Evolutionary conservation across 2,888 invertebrate species (phyloP), one percentile per base, ranked within the genome.

Genomic region (Epinotia nisella): DNA sequence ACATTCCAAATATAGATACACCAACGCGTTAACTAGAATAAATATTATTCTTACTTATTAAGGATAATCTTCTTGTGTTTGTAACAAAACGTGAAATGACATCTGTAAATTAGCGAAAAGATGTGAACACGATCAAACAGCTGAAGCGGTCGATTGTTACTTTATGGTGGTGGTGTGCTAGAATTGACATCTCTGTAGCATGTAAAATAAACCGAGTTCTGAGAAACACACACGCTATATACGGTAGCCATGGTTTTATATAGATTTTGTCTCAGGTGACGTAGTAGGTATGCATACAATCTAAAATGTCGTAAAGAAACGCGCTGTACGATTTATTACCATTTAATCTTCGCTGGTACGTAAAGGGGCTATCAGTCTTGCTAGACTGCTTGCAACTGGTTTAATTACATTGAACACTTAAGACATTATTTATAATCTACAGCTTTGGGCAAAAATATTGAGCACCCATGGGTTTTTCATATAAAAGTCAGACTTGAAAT

Each of bases 321-420:
- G 17, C 19, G 5, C 51, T 11, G 21, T 62, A 45, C 45, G 21
- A 65, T 64, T 58, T 64, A n/a, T 4, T 70, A 62, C 41, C 55
- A 11, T 55, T 15, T 62, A 41, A 62, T 55, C 41, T 62, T 70
- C 29, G 15, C 61, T 61, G 17, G 29, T 49, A 56, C 41, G 56
- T 4, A 15, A 4, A 15, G 15, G 45, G 45, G 45, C 15, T 45
- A 15, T 3, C 45, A 45, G 45, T 45, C 45, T 45, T 45, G 35
- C 9, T 9, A 35, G 35, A 35, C 9, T 9, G 35, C 9, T 35
- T 35, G 35, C 7, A 35, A 35, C 9, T 35, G 35, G 9, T 35
- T 35, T 35, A 35, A 35, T 35, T 35, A 7, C 35, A 35, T 35
- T 35, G 9, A 35, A 35, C 9, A 35, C 35, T 35, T 9, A 9